phyloP scores from a whole-genome alignment of 2,888 invertebrate species.

The Amphipyra berbera region DNA sequence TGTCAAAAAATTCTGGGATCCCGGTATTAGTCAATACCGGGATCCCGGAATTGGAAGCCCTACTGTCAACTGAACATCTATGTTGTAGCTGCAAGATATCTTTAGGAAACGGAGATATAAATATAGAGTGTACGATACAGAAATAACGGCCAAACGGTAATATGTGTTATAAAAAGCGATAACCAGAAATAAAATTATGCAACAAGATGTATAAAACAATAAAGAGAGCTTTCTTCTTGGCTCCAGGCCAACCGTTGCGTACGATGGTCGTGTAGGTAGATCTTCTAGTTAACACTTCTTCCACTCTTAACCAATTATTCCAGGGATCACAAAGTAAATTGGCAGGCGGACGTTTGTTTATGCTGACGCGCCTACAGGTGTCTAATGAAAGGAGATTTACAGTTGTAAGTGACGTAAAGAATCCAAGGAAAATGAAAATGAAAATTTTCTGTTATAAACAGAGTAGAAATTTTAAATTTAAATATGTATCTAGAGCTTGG shows the following conservation, averaged over 20 bases:
- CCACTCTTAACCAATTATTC: constrained; percentile 38
- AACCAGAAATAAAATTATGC: constrained; percentile 69
- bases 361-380: constrained; percentile 40
- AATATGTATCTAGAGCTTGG: too few species aligned
- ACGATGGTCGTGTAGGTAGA: constrained; percentile 8
- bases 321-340: constrained; percentile 39
- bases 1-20: too few species aligned
- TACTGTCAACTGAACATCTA: constrained; percentile 9
- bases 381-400: constrained; percentile 38
- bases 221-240: constrained; percentile 67
- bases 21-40: too few species aligned
- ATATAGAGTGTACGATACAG: constrained; percentile 47
- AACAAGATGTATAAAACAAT: constrained; percentile 65
- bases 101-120: constrained; percentile 26
- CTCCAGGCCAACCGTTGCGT: constrained; percentile 57
- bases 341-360: constrained; percentile 40
- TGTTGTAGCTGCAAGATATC: constrained; percentile 8
- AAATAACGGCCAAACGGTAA: constrained; percentile 50
- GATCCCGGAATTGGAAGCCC: too few species aligned
- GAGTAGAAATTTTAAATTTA: too few species aligned
- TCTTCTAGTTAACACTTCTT: constrained; percentile 39
- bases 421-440: constrained; percentile 1
- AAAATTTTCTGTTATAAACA: too few species aligned
- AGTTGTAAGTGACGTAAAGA: constrained; percentile 15
- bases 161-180: constrained; percentile 57